Conservation (phyloP, 2,113 vertebrate species). For the Donacobius atricapilla region DNA sequence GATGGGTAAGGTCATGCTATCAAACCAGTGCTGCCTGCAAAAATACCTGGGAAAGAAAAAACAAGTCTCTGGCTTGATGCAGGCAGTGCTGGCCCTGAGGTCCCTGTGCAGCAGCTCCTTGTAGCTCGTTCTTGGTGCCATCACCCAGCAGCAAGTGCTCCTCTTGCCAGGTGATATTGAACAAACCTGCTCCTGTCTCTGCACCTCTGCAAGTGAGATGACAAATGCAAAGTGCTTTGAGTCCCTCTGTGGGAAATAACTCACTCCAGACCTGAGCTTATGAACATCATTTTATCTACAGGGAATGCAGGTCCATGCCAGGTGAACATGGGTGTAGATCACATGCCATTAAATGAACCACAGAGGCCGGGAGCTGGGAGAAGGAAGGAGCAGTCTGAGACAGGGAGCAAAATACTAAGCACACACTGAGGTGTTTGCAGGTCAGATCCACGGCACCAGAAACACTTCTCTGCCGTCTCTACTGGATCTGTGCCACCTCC, state of each 20-base stretch:
- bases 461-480: neutral
- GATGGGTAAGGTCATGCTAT: neutral
- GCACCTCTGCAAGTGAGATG: neutral
- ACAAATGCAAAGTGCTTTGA: neutral
- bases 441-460: neutral
- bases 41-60: neutral
- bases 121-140: neutral
- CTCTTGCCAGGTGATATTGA: neutral
- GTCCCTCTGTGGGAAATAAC: neutral
- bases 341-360: neutral
- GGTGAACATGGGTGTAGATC: neutral
- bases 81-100: neutral
- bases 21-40: neutral
- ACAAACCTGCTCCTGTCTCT: neutral
- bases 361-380: neutral
- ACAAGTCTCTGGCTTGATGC: rapidly evolving
- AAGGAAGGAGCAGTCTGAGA: neutral
- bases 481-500: neutral
- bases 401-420: neutral
- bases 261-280: neutral
- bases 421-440: neutral
- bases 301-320: neutral
- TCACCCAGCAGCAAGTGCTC: neutral
- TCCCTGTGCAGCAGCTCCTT: neutral
- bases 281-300: neutral